Conservation (phyloP, 2,113 vertebrate genomes). For the Stigmatopora argus region DNA sequence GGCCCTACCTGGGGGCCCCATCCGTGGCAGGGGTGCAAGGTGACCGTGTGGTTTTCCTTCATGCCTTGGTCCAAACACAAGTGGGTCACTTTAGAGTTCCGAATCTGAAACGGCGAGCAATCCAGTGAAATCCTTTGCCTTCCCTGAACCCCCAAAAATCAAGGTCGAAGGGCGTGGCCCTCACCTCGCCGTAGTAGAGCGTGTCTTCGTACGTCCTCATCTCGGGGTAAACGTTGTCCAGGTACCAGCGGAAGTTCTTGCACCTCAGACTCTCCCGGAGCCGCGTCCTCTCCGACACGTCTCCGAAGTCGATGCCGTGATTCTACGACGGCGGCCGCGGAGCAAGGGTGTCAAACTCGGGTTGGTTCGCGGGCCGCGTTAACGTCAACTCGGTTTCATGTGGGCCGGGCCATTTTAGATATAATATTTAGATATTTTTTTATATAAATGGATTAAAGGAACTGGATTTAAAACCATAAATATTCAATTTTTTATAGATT, state of each 20-base stretch:
- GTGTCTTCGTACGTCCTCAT: constrained; percentile 96
- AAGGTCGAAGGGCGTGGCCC: too few species aligned
- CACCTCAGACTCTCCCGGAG: constrained; percentile 88
- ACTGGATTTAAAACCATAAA: too few species aligned
- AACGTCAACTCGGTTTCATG: too few species aligned
- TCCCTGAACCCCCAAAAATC: neutral
- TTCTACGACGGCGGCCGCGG: constrained; percentile 70
- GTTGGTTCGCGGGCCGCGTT: too few species aligned
- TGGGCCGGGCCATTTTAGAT: too few species aligned
- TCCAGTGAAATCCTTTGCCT: neutral
- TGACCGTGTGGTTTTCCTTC: constrained; percentile 92
- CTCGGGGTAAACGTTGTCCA: constrained; percentile 95
- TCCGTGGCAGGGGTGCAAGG: constrained; percentile 89
- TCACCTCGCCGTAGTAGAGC: constrained; percentile 92
- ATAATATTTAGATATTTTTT: too few species aligned
- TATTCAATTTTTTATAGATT: too few species aligned
- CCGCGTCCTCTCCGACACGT: constrained; percentile 82
- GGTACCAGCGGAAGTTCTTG: constrained; percentile 96
- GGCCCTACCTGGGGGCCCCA: constrained; percentile 88
- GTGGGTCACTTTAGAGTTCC: constrained; percentile 86
- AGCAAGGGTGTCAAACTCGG: too few species aligned
- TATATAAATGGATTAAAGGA: too few species aligned
- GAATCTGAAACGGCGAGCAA: constrained; percentile 70
- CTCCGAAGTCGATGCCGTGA: constrained; percentile 94
- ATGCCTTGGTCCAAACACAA: constrained; percentile 93